These are phyloP conservation scores for Monodelphis domestica DNA, from an alignment of 2,797 vertebrate species.

Conservation along the genomic window DNA sequence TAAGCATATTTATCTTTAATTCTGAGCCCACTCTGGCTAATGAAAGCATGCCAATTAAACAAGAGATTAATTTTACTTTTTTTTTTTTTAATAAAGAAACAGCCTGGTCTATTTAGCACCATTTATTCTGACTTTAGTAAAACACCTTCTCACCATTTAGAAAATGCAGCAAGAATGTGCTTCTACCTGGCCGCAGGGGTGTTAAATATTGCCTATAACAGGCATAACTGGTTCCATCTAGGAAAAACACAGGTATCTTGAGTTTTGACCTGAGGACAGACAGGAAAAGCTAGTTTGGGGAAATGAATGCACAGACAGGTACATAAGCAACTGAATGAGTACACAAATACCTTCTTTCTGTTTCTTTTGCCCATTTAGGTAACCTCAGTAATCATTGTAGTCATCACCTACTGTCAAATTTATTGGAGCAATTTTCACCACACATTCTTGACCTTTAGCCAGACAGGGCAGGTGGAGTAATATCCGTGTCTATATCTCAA, in stretches of 20 bases:
- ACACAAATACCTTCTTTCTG: not conserved
- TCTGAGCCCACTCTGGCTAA: not conserved
- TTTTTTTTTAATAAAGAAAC: not conserved
- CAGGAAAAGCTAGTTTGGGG: constrained; percentile 41
- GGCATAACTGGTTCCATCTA: constrained; percentile 66
- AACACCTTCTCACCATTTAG: constrained; percentile 22
- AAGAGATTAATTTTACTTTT: not conserved
- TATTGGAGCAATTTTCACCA: not conserved
- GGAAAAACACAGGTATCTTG: constrained; percentile 52
- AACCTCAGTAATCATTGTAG: not conserved
- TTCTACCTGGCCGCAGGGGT: constrained; percentile 16
- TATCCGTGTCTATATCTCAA: not conserved
- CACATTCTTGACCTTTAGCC: not conserved
- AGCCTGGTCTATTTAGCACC: not conserved
- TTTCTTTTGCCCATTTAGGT: constrained; percentile 1
- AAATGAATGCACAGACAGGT: not conserved
- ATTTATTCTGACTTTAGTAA: constrained; percentile 32
- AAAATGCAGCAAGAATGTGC: not conserved
- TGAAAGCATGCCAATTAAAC: not conserved
- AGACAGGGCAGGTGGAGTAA: not conserved
- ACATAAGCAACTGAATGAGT: not conserved
- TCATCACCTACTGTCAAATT: not conserved
- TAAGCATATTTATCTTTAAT: not conserved
- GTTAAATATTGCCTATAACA: constrained; percentile 29
- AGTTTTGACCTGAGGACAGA: constrained; percentile 54